Evolutionary conservation across 2,888 invertebrate species (phyloP).

Genomic region (Abscondita cerata): DNA sequence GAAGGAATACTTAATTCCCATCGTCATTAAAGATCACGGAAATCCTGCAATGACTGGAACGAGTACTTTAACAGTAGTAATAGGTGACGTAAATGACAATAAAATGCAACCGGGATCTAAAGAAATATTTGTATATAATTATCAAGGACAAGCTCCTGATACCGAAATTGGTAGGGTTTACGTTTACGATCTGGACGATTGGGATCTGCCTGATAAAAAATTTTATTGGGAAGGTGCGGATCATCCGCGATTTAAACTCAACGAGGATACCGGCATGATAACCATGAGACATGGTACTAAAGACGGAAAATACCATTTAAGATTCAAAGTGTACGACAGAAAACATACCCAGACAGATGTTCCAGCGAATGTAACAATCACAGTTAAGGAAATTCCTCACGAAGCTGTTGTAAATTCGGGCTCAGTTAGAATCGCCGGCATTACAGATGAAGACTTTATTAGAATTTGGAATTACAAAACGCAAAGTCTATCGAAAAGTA

Average conservation of each 20-base stretch:
- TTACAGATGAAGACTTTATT: slow-evolving; percentile 96
- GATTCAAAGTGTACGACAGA: slow-evolving; percentile 89
- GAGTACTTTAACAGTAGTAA: slow-evolving; percentile 93
- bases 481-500: slow-evolving; percentile 83
- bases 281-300: slow-evolving; percentile 93
- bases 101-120: slow-evolving; percentile 98
- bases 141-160: slow-evolving; percentile 85
- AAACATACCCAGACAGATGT: slow-evolving; percentile 96
- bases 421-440: slow-evolving; percentile 90
- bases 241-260: slow-evolving; percentile 86
- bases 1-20: slow-evolving; percentile 95
- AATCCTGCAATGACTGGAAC: slow-evolving; percentile 97
- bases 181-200: slow-evolving; percentile 97
- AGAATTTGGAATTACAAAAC: slow-evolving; percentile 93
- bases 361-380: slow-evolving; percentile 94
- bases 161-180: slow-evolving; percentile 95
- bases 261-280: slow-evolving; percentile 93
- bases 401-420: slow-evolving; percentile 96
- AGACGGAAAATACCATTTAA: slow-evolving; percentile 83
- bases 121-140: slow-evolving; percentile 97
- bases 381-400: slow-evolving; percentile 92
- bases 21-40: slow-evolving; percentile 96
- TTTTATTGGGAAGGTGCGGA: slow-evolving; percentile 93
- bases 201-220: slow-evolving; percentile 97
- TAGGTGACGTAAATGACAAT: slow-evolving; percentile 98